Evolutionary conservation across 2,113 vertebrate species (phyloP), one percentile per base, ranked within the genome.

Genomic region (Corynorhinus townsendii): DNA sequence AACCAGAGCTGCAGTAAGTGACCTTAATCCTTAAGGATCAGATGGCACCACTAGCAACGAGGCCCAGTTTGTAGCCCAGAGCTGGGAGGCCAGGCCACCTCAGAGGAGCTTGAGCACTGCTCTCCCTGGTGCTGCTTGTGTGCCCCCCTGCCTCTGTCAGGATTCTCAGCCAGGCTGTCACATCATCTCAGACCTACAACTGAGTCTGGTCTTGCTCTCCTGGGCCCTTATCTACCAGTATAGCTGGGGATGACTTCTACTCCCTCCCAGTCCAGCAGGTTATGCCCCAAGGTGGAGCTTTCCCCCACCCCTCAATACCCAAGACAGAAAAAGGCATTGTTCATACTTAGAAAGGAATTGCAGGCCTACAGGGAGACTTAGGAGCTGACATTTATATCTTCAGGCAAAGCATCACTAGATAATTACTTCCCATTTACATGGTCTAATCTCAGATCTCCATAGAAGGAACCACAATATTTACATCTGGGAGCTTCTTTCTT

Each of bases 391-490:
- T 86, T 69, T 93, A 0, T 79, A 77, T 88, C 49, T 82, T 52
- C 83, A 83, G 80, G 68, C 35, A 77, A 95, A 95, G 62, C 26
- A 64, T 93, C 47, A 24, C 26, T 49, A 52, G 79, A 47, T 43
- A 56, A 91, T 93, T 82, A 82, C 38, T 77, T 96, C 26, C 43
- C 40, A 35, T 89, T 95, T 89, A 93, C 45, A 47, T 59, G 22
- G 26, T 83, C 47, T 93, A 38, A 87, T 76, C 28, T 89, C 87
- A 84, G 35, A 19, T 84, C 47, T 92, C 35, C 40, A 14, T 7
- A 24, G n/a, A 77, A 90, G 40, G 35, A 91, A 26, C 59, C 54
- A 16, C 4, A 56, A 5, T 90, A 43, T 79, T 92, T 85, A 86
- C 79, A 89, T 16, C 0, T 59, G 91, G 62, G 72, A 82, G 77